Base-by-base conservation (phyloP, 2,888 invertebrate genomes). In the Ennomos quercinarius region DNA sequence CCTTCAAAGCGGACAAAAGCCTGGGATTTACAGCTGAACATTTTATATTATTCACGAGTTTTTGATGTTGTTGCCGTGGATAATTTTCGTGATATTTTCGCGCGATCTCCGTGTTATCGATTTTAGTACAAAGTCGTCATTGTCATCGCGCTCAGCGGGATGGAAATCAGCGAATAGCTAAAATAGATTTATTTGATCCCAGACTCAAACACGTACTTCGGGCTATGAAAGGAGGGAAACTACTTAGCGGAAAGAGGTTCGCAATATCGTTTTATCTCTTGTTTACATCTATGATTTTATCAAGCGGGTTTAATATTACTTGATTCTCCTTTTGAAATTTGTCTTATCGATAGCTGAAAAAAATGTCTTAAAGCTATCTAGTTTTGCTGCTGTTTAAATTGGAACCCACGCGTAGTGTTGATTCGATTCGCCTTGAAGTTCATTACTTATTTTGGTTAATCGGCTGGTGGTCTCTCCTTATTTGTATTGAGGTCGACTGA, bases 41-140 rank as follows among this genome's bases (percentile, higher is more conserved):
- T 54, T 61, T 58, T 61, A 54, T 61, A 57, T 63, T 64, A 67
- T 61, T 64, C 63, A 63, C 59, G 55, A 64, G 49, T 12, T 65
- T 11, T 11, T 44, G 43, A 44, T 49, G 45, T 49, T 53, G 55
- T 45, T 59, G 46, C 40, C 34, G 9, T 35, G 47, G 54, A 43
- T 61, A 61, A 51, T 38, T 58, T 44, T 50, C 27, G 42, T 58
- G 57, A 57, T 57, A 39, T 57, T 50, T 47, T 34, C 27, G 13
- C 48, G 38, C 36, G 43, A 43, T 51, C 34, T 51, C 44, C 51
- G 37, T 47, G 5, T 39, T 58, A 54, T 56, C 54, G 43, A 55
- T 55, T 44, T 56, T 41, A 49, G 50, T 45, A 52, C 47, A 52
- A 56, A 38, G 43, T 63, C 12, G 44, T 56, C 60, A 67, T 63